Base-by-base conservation (phyloP, 1,140 invertebrate species). In the Musca vetustissima region DNA sequence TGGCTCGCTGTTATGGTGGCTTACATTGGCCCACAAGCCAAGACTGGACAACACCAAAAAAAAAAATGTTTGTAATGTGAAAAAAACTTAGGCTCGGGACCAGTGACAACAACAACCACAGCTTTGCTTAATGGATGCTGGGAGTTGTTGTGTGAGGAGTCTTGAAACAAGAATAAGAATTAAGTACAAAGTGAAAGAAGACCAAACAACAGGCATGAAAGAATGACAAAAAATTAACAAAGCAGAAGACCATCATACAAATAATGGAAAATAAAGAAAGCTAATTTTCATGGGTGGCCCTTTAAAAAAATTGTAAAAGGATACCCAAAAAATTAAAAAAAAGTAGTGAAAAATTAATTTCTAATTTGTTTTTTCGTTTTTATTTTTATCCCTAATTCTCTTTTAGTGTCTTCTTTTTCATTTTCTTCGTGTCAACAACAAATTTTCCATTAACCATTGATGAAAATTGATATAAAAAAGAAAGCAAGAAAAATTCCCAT, bases 1-100 rank as follows among this genome's bases (percentile, higher is more conserved):
- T n/a, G 55, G 15, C 15, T 28, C 24, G 28, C 28, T 61, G 36
- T 43, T 43, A 13, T 43, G 36, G 36, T 43, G 57, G 57, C 57
- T 61, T 61, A 61, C 28, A 61, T 61, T 61, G 57, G 57, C 57
- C 57, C 57, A 61, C 57, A 61, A 61, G 57, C 28, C 57, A 61
- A 61, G 36, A 61, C 57, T 61, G 57, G 57, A 61, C 57, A 43
- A 13, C 36, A 43, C 36, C 36, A 61, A 21, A 59, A 59, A n/a
- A n/a, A n/a, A 28, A 15, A 49, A 52, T 19, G 17, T 52, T 36
- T 14, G 32, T 61, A 36, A 43, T 61, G 57, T 61, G n/a, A n/a
- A n/a, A n/a, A 61, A 61, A 36, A 43, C 36, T 43, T 43, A 43
- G 28, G 36, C 36, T 43, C 36, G 4, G 36, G 6, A 43, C 13